Conservation (phyloP, 2,888 invertebrate species). For the Leptopilina myrica region DNA sequence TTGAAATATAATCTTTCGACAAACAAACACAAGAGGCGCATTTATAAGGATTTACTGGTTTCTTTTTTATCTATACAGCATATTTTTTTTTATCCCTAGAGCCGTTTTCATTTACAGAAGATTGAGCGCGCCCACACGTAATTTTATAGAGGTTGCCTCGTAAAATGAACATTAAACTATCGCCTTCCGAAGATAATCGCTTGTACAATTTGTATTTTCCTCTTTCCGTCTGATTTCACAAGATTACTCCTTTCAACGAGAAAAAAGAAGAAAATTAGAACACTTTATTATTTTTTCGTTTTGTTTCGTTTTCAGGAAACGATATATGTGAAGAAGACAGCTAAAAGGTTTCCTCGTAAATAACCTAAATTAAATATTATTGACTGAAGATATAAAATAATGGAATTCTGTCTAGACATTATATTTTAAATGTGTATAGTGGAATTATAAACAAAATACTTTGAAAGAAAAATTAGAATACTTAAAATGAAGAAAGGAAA, state of each 20-base stretch:
- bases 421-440: too few relatives aligned
- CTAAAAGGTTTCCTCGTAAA: not conserved
- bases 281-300: too few relatives aligned
- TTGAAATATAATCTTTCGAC: not conserved
- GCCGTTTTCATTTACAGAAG: not conserved
- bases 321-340: too few relatives aligned
- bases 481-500: too few relatives aligned
- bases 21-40: constrained; percentile 4
- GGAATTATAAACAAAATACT: too few relatives aligned
- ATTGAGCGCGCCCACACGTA: constrained; percentile 18
- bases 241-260: not conserved
- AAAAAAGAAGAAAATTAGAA: not conserved
- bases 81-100: not conserved
- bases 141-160: constrained; percentile 18
- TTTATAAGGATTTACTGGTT: constrained; percentile 22
- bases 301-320: too few relatives aligned
- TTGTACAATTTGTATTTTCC: not conserved
- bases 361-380: too few relatives aligned
- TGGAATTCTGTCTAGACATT: too few relatives aligned
- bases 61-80: not conserved
- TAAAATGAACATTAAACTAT: constrained; percentile 29
- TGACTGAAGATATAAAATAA: too few relatives aligned
- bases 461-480: too few relatives aligned
- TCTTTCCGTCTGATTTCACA: not conserved
- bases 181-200: constrained; percentile 4